A percentile compares a stretch with the other conserved stretches of the same genome.
Evolutionary conservation across 2,797 vertebrate species (phyloP).

Genomic region (Cheirogaleus major): DNA sequence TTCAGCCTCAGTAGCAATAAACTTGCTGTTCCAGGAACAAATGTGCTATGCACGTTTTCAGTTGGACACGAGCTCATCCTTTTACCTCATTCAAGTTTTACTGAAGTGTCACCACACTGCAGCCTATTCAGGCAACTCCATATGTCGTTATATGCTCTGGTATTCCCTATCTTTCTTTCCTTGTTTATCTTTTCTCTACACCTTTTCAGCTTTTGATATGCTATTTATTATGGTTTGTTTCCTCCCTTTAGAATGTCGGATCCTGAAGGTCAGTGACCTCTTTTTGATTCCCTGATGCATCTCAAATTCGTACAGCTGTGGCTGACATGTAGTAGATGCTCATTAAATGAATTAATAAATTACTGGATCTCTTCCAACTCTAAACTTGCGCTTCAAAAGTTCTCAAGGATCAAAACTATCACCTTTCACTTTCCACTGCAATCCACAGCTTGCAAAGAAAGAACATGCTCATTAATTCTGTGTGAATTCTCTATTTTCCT

Average conservation of each 20-base stretch:
- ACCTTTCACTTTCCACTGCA: background rate
- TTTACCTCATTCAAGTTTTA: background rate
- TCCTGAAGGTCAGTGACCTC: background rate
- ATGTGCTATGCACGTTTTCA: background rate
- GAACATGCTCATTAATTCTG: background rate
- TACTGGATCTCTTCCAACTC: background rate
- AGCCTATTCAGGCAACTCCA: background rate
- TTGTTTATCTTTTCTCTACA: background rate
- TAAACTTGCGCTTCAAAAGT: background rate
- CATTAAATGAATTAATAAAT: background rate
- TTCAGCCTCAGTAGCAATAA: too few species aligned
- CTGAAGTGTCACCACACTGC: rapidly evolving
- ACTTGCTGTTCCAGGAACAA: background rate
- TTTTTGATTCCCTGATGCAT: background rate
- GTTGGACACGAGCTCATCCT: background rate
- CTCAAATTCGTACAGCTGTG: background rate
- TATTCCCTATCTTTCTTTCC: background rate
- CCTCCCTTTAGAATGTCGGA: background rate
- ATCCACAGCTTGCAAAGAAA: background rate
- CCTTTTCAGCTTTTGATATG: background rate
- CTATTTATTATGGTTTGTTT: background rate
- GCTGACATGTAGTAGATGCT: background rate
- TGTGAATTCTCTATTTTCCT: background rate
- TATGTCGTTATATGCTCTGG: background rate
- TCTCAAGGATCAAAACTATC: background rate